These are phyloP conservation scores for Ochropacha duplaris DNA, from an alignment of 2,888 invertebrate species.

Conservation along the genomic window DNA sequence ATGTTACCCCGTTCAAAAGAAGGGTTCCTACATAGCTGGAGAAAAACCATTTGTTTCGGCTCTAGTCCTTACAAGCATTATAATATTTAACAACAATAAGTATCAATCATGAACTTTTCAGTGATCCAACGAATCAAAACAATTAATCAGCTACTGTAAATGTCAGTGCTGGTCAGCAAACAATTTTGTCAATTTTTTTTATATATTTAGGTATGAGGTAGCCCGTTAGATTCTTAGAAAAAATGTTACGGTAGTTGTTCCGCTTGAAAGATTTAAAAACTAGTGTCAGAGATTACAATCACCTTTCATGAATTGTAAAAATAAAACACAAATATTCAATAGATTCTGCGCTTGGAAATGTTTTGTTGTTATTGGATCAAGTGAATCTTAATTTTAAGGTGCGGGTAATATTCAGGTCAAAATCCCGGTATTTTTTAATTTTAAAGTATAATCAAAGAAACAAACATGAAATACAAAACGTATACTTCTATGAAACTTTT, in stretches of 20 bases:
- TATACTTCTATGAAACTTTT: no score
- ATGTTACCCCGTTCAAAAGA: no score
- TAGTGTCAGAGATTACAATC: conserved; percentile 45
- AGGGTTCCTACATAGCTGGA: no score
- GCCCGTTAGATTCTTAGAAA: conserved; percentile 34
- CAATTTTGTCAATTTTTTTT: neutral
- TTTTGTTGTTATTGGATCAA: neutral
- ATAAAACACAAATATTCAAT: conserved; percentile 1
- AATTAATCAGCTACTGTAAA: neutral
- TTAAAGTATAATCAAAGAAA: conserved; percentile 14
- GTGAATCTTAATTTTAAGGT: neutral
- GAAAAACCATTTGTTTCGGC: no score
- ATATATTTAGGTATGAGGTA: conserved; percentile 2
- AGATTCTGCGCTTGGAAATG: neutral
- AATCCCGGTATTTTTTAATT: conserved; percentile 14
- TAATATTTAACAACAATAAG: neutral
- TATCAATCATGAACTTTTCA: neutral
- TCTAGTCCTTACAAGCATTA: neutral
- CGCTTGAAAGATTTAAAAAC: conserved; percentile 44
- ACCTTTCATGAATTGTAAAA: conserved; percentile 35
- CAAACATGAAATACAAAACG: conserved; percentile 19
- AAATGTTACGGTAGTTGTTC: conserved; percentile 47
- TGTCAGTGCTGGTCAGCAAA: neutral
- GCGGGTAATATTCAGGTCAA: conserved; percentile 3
- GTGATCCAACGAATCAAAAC: neutral